A percentile compares a stretch with the other conserved stretches of the same genome.
These are phyloP conservation scores for Cryptus viduatorius DNA, from an alignment of 2,888 invertebrate genomes.

Conservation along the genomic window DNA sequence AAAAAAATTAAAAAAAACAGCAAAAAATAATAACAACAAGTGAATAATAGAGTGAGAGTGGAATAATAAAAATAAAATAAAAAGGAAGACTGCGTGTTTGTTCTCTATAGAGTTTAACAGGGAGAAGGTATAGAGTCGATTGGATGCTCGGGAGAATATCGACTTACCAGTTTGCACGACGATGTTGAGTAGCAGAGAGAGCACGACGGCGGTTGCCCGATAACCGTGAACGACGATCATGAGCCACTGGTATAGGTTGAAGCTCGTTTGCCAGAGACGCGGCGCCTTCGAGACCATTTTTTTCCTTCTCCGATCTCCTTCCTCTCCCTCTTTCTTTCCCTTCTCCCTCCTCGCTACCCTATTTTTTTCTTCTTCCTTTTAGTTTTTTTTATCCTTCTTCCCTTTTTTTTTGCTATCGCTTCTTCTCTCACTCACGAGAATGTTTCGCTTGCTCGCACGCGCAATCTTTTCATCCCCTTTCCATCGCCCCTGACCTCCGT, in stretches of 20 bases:
- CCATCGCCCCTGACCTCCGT: conserved; percentile 55
- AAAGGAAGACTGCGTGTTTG: conserved; percentile 1
- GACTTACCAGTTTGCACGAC: conserved; percentile 82
- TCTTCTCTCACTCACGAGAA: not conserved
- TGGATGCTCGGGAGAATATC: conserved; percentile 57
- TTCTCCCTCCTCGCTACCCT: not conserved
- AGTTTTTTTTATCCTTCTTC: conserved; percentile 24
- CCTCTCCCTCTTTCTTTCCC: conserved; percentile 8
- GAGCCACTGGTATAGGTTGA: conserved; percentile 73
- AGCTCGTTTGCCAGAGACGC: conserved; percentile 80
- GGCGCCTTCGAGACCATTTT: conserved; percentile 82
- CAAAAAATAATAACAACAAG: conserved; percentile 24
- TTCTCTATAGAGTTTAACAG: not conserved
- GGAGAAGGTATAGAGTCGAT: conserved; percentile 32
- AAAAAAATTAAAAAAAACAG: conserved; percentile 15
- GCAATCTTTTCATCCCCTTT: conserved; percentile 55
- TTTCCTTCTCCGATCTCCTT: conserved; percentile 56
- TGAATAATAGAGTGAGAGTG: conserved; percentile 18
- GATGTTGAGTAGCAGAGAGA: conserved; percentile 81
- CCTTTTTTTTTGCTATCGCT: not conserved
- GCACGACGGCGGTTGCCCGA: conserved; percentile 80
- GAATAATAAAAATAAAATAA: conserved; percentile 29
- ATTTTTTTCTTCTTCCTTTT: conserved; percentile 10
- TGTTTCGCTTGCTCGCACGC: conserved; percentile 30
- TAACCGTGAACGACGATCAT: conserved; percentile 72